These are phyloP conservation scores for Eupelmus urozonus DNA, from an alignment of 2,888 invertebrate species.

Conservation along the genomic window DNA sequence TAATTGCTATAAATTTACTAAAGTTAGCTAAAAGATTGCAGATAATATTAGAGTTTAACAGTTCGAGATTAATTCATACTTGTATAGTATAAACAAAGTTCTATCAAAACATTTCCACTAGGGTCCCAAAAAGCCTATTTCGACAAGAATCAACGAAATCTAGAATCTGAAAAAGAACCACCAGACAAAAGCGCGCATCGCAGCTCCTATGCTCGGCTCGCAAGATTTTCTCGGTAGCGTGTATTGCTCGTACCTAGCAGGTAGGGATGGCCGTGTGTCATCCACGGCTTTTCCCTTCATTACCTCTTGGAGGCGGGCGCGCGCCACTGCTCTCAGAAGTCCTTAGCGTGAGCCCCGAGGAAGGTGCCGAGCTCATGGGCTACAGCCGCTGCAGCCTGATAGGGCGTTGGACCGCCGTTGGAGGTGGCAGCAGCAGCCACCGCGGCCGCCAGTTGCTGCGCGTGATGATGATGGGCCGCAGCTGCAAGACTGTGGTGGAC, in stretches of 20 bases:
- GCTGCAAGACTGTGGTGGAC: conserved; percentile 69
- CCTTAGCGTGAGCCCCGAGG: conserved; percentile 74
- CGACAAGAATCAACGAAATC: not conserved
- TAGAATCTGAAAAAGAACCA: not conserved
- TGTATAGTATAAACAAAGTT: not conserved
- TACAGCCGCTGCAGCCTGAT: conserved; percentile 57
- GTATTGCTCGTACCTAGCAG: conserved; percentile 27
- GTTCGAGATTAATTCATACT: no score
- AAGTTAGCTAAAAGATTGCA: not conserved
- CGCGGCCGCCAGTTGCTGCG: conserved; percentile 49
- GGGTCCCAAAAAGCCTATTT: conserved; percentile 5
- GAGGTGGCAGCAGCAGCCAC: conserved; percentile 47
- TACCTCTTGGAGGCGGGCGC: conserved; percentile 71
- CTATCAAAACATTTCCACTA: conserved; percentile 38
- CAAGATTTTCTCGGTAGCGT: not conserved
- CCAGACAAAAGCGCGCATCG: not conserved
- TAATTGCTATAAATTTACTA: conserved; percentile 11
- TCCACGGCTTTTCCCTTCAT: conserved; percentile 43
- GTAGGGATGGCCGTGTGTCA: not conserved
- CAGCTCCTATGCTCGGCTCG: not conserved
- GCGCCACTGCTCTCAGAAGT: conserved; percentile 75
- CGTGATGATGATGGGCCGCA: conserved; percentile 72
- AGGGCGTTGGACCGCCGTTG: conserved; percentile 23
- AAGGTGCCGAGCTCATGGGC: conserved; percentile 72
- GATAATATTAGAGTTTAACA: no score